Evolutionary conservation across 2,113 vertebrate species (phyloP).

Genomic region (Symphodus melops): DNA sequence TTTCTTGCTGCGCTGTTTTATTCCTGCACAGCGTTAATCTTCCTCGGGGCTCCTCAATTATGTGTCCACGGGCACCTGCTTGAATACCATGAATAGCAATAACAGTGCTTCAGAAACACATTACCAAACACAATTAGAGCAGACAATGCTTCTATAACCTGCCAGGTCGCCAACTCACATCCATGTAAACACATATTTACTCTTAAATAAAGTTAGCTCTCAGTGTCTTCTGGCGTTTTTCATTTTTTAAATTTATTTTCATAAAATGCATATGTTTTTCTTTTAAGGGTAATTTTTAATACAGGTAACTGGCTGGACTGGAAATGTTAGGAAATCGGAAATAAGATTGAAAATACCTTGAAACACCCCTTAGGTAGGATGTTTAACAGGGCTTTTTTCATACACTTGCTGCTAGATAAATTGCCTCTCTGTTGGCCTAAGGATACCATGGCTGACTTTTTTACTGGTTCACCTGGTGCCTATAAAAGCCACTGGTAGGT

Average conservation of each 20-base stretch:
- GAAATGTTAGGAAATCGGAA: slow-evolving; percentile 39
- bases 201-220: slow-evolving; percentile 75
- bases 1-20: slow-evolving; percentile 46
- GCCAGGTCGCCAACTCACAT: slow-evolving; percentile 55
- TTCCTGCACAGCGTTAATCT: slow-evolving; percentile 58
- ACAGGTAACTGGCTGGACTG: slow-evolving; percentile 68
- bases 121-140: slow-evolving; percentile 81
- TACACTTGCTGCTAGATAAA: slow-evolving; percentile 64
- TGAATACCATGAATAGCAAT: slow-evolving; percentile 83
- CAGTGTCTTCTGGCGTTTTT: slow-evolving; percentile 21
- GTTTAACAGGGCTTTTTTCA: slow-evolving; percentile 58
- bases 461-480: slow-evolving; percentile 77
- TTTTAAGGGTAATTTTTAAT: slow-evolving; percentile 68
- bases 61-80: slow-evolving; percentile 66
- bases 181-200: slow-evolving; percentile 75
- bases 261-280: slow-evolving; percentile 61
- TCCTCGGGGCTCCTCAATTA: slow-evolving; percentile 76
- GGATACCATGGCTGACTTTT: slow-evolving; percentile 63
- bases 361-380: slow-evolving; percentile 67
- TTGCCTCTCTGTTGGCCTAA: slow-evolving; percentile 68
- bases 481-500: slow-evolving; percentile 69
- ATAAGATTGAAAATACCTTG: slow-evolving; percentile 54
- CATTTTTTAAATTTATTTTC: slow-evolving; percentile 30
- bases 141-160: slow-evolving; percentile 72
- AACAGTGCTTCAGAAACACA: slow-evolving; percentile 76